These are phyloP conservation scores for Phasia obesa DNA, from an alignment of 2,888 invertebrate genomes.

Conservation along the genomic window DNA sequence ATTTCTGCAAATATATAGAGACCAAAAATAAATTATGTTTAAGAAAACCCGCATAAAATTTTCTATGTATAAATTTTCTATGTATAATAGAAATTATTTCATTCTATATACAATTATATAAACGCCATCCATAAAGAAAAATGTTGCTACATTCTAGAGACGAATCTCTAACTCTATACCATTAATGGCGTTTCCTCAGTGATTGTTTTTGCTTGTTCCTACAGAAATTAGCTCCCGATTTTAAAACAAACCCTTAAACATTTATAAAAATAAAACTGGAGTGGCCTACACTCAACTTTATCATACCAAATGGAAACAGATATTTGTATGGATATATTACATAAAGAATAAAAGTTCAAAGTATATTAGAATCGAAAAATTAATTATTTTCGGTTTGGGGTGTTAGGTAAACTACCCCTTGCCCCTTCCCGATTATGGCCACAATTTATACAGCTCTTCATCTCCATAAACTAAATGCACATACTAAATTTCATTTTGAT, in stretches of 20 bases:
- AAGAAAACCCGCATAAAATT: constrained; percentile 15
- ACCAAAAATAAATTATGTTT: neutral
- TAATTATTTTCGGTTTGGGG: too few relatives aligned
- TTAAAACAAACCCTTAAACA: constrained; percentile 28
- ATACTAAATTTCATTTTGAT: too few relatives aligned
- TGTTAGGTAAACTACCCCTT: too few relatives aligned
- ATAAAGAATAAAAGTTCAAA: too few relatives aligned
- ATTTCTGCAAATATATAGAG: neutral
- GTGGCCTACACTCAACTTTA: too few relatives aligned
- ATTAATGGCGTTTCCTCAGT: neutral
- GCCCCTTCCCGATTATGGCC: too few relatives aligned
- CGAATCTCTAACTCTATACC: neutral
- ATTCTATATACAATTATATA: neutral
- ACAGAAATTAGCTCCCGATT: constrained; percentile 48
- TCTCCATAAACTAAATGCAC: too few relatives aligned
- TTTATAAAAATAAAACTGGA: neutral
- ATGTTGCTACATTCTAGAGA: neutral
- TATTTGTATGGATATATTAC: too few relatives aligned
- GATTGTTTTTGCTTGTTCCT: neutral
- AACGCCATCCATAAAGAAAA: constrained; percentile 13
- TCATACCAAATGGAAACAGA: too few relatives aligned
- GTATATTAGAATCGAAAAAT: too few relatives aligned
- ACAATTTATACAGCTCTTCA: too few relatives aligned
- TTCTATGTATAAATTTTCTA: constrained; percentile 2
- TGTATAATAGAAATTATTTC: neutral